Percentiles rank a stretch among this genome's conserved stretches.
Conservation (phyloP, 2,797 vertebrate species). For the Rhinichthys osculus region DNA sequence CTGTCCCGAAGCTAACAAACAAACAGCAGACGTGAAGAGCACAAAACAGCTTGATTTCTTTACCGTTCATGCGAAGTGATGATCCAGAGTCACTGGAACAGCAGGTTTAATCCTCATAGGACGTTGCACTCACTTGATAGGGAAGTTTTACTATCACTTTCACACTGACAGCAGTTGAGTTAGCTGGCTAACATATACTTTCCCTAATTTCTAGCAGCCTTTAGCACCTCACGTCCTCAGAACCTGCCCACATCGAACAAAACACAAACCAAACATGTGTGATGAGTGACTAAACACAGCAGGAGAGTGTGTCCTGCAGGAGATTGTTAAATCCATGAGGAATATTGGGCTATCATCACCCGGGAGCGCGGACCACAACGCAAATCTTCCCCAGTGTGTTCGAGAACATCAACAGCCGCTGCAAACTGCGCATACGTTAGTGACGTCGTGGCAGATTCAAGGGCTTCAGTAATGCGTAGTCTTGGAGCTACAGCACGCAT, state of each 20-base stretch:
- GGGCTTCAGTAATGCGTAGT: slow-evolving; percentile 14
- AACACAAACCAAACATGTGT: neutral
- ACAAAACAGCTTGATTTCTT: neutral
- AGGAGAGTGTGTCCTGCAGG: neutral
- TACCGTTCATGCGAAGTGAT: slow-evolving; percentile 18
- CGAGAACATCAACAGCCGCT: neutral
- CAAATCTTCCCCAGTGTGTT: neutral
- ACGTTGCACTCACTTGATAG: neutral
- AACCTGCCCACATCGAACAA: neutral
- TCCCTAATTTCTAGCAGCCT: neutral
- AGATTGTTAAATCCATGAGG: slow-evolving; percentile 43
- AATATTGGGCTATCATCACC: neutral
- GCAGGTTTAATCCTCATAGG: neutral
- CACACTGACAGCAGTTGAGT: neutral
- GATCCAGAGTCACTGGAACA: neutral
- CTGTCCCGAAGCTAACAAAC: neutral
- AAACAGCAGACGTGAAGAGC: neutral
- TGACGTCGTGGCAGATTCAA: slow-evolving; percentile 15
- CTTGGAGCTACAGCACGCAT: neutral
- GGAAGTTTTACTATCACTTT: slow-evolving; percentile 31
- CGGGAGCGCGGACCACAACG: too few species aligned
- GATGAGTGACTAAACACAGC: neutral
- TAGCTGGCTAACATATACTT: slow-evolving; percentile 39
- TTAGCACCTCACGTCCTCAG: neutral
- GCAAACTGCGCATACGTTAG: neutral